Base-by-base conservation (phyloP, 2,888 invertebrate genomes). In the Eristalis tenax region DNA sequence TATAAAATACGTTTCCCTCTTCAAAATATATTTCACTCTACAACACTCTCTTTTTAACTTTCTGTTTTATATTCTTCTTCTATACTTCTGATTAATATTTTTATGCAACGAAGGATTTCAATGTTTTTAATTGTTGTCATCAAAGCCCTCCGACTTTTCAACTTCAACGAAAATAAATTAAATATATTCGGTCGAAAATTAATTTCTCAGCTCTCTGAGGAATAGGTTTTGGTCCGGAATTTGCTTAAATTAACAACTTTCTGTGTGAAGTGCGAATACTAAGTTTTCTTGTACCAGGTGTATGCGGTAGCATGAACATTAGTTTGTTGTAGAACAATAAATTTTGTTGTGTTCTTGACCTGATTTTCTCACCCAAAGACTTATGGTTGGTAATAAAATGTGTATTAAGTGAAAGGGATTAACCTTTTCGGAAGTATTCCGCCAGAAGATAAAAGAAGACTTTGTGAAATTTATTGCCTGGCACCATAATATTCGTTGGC, bases 341-440 rank as follows among this genome's bases (percentile, higher is more conserved):
- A 32, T 79, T 66, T 1, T 13, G 35, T 64, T 64, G 59, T 61
- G 75, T 64, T 68, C 43, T 85, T 77, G 85, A 73, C 81, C 85
- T 69, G 50, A 70, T 70, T 74, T 78, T 59, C 8, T 11, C 71
- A 35, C 22, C 61, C 26, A 40, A 65, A 61, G 69, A 79, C 74
- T 65, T 74, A 83, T 83, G 74, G 74, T 61, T 61, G 74, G 74
- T 65, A 76, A 77, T 85, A 81, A 82, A 85, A 85, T 59, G 76
- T 73, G 71, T 76, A 71, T 84, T 73, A 85, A 82, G 68, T 68
- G 63, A 38, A 64, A 65, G 28, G 61, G 73, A 82, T 75, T 84
- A 80, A 84, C 80, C 84, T 80, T 80, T 80, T 71, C 50, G 38
- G 50, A 75, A 76, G 66, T 66, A 65, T 43, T 75, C 40, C 35